Conservation (phyloP, 2,888 invertebrate genomes). For the Chrysopilus asiliformis region DNA sequence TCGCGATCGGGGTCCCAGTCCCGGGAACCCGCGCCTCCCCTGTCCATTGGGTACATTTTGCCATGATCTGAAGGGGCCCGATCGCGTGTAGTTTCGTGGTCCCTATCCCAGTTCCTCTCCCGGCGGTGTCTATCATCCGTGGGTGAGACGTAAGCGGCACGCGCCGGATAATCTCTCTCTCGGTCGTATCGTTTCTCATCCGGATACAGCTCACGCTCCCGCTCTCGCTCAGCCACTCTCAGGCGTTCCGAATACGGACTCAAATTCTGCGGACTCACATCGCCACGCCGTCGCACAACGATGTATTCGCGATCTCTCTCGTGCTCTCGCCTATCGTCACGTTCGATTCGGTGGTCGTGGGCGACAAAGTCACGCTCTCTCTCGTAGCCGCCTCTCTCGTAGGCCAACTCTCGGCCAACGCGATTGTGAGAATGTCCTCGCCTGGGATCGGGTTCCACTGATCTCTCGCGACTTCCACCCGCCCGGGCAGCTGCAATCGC, state of each 20-base stretch:
- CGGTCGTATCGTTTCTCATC: constrained; percentile 26
- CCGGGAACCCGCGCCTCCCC: constrained; percentile 5
- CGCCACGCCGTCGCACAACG: constrained; percentile 24
- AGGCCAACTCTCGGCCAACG: constrained; percentile 8
- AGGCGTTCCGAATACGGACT: constrained; percentile 22
- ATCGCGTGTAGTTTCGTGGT: constrained; percentile 7
- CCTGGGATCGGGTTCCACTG: constrained; percentile 17
- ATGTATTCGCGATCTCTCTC: constrained; percentile 25
- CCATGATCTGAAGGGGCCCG: constrained; percentile 12
- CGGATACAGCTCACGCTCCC: constrained; percentile 27
- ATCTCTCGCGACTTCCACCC: constrained; percentile 29
- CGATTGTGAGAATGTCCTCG: constrained; percentile 11
- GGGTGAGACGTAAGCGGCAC: constrained; percentile 14
- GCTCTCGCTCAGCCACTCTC: constrained; percentile 17
- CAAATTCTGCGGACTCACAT: constrained; percentile 22
- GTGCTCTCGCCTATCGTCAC: constrained; percentile 24
- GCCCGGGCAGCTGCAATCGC: constrained; percentile 42
- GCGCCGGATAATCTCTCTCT: constrained; percentile 2
- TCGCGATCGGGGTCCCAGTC: constrained; percentile 11
- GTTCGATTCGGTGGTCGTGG: constrained; percentile 25
- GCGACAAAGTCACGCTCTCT: constrained; percentile 21
- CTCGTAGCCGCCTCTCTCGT: constrained; percentile 19
- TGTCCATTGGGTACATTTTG: constrained; percentile 9
- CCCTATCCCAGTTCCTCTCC: constrained; percentile 20
- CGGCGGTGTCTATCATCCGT: constrained; percentile 25